Conservation (phyloP, 2,888 invertebrate species). For the Thalpophila matura region DNA sequence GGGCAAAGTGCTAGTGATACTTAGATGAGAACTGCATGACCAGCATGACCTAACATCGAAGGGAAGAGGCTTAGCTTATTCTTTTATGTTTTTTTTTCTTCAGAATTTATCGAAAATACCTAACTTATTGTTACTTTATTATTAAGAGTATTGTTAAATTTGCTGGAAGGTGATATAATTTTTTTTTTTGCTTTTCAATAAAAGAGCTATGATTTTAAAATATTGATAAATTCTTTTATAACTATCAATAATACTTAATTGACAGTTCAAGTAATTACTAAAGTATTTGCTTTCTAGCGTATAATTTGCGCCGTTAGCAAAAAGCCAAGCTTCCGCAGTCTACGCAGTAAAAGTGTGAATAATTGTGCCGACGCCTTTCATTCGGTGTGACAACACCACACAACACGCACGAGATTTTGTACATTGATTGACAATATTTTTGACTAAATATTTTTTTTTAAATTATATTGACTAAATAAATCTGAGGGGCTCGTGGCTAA, state of each 20-base stretch:
- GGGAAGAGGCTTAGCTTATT: too few relatives aligned
- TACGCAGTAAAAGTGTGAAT: slow-evolving; percentile 49
- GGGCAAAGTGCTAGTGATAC: too few relatives aligned
- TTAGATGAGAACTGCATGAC: too few relatives aligned
- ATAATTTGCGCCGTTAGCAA: slow-evolving; percentile 21
- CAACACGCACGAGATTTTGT: slow-evolving; percentile 37
- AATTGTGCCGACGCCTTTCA: slow-evolving; percentile 44
- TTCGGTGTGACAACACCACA: slow-evolving; percentile 32
- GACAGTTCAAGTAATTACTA: slow-evolving; percentile 9
- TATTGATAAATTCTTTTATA: neutral
- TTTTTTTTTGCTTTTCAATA: neutral
- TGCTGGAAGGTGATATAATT: too few relatives aligned
- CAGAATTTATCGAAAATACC: too few relatives aligned
- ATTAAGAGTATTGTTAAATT: too few relatives aligned
- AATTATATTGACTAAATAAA: neutral
- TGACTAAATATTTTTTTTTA: neutral
- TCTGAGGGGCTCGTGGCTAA: too few relatives aligned
- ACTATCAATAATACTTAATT: slow-evolving; percentile 17
- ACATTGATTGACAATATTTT: slow-evolving; percentile 5
- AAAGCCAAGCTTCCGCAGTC: slow-evolving; percentile 38
- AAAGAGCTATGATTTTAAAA: neutral
- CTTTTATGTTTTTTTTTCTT: too few relatives aligned
- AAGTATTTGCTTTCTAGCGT: slow-evolving; percentile 41
- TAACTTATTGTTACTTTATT: too few relatives aligned
- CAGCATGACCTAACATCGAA: too few relatives aligned